phyloP scores from a whole-genome alignment of 1,140 invertebrate genomes.

The Pantala flavescens region DNA sequence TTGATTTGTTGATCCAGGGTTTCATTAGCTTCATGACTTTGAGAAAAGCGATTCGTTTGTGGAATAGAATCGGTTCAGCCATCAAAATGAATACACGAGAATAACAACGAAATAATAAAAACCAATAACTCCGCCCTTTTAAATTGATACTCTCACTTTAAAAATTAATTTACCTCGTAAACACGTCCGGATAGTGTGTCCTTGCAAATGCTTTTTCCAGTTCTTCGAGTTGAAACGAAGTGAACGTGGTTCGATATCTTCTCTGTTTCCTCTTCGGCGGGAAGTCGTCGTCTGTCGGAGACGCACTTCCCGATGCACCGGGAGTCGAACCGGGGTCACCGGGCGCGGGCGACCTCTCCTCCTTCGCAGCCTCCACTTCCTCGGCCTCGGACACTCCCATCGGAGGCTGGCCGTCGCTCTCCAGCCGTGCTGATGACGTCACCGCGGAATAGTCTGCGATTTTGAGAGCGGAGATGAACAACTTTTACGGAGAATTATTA shows the following conservation, averaged over 20 bases:
- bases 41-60: no score
- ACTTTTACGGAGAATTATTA: no score
- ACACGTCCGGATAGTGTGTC: conserved; percentile 96
- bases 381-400: not conserved
- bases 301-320: not conserved
- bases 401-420: not conserved
- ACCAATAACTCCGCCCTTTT: no score
- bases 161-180: conserved; percentile 84
- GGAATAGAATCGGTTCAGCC: no score
- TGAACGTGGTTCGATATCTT: conserved; percentile 87
- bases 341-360: not conserved
- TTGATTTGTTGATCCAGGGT: no score
- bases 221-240: conserved; percentile 90
- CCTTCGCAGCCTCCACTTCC: not conserved
- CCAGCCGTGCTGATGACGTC: not conserved
- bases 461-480: not conserved
- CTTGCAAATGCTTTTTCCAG: conserved; percentile 94
- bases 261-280: conserved; percentile 75
- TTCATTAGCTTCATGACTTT: no score
- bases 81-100: no score
- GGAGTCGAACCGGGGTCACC: not conserved
- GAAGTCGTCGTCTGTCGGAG: not conserved
- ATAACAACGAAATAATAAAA: no score
- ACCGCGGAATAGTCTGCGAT: not conserved
- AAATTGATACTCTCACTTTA: no score